Evolutionary conservation across 2,888 invertebrate species (phyloP).

Genomic region (Phengaris alcon): DNA sequence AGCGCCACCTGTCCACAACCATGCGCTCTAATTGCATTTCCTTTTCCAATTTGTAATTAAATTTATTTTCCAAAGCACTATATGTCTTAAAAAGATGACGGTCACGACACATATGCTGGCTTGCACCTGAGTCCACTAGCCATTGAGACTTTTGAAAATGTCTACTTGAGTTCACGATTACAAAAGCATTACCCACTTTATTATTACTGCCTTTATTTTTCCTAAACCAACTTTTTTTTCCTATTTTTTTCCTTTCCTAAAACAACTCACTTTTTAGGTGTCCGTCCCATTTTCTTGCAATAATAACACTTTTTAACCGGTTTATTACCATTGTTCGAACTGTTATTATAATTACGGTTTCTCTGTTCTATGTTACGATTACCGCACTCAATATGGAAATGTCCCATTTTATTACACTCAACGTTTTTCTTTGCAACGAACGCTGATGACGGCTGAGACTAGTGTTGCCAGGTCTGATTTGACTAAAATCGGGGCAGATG

Average conservation of each 20-base stretch:
- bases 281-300: slow-evolving; percentile 28
- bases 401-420: slow-evolving; percentile 13
- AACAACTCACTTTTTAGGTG: slow-evolving; percentile 30
- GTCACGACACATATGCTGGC: slow-evolving; percentile 41
- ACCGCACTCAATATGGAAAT: background rate
- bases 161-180: slow-evolving; percentile 29
- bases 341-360: background rate
- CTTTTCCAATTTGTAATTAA: slow-evolving; percentile 27
- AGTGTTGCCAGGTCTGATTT: too few relatives aligned
- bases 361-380: too few relatives aligned
- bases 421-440: background rate
- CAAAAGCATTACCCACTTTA: slow-evolving; percentile 38
- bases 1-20: too few relatives aligned
- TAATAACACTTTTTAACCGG: slow-evolving; percentile 20
- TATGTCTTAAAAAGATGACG: slow-evolving; percentile 34
- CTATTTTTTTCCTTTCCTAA: too few relatives aligned
- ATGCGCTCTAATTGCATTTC: too few relatives aligned
- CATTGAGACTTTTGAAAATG: slow-evolving; percentile 36
- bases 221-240: slow-evolving; percentile 32
- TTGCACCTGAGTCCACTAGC: slow-evolving; percentile 41
- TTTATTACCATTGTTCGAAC: slow-evolving; percentile 9
- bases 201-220: slow-evolving; percentile 18
- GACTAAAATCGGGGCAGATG: too few relatives aligned
- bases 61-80: slow-evolving; percentile 29
- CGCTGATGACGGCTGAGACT: background rate